Conservation (phyloP, 2,888 invertebrate genomes). For the Dryocosmus kuriphilus region DNA sequence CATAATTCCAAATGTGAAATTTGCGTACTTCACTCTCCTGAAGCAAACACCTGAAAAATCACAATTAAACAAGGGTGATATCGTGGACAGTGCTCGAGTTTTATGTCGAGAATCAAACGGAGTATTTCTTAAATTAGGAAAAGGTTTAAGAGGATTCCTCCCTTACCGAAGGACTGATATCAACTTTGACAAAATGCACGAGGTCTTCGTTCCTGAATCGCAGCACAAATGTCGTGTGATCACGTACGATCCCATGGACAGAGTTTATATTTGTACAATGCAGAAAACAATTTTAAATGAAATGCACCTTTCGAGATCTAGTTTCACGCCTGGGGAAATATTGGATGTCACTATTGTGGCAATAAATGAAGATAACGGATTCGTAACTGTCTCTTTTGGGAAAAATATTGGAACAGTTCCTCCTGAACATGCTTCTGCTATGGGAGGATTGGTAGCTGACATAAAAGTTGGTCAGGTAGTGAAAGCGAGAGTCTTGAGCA, state of each 20-base stretch:
- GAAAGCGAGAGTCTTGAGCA: conserved; percentile 80
- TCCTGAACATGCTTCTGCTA: conserved; percentile 65
- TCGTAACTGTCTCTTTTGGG: conserved; percentile 64
- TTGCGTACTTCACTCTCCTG: conserved; percentile 82
- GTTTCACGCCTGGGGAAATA: conserved; percentile 66
- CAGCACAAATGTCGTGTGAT: conserved; percentile 80
- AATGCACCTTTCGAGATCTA: conserved; percentile 78
- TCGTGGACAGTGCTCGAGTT: conserved; percentile 81
- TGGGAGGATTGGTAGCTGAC: conserved; percentile 77
- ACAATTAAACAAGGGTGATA: conserved; percentile 77
- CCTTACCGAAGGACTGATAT: conserved; percentile 67
- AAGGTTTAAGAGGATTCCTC: conserved; percentile 69
- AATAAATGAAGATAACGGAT: conserved; percentile 61
- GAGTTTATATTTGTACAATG: conserved; percentile 84
- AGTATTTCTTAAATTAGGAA: conserved; percentile 69
- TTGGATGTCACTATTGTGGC: conserved; percentile 63
- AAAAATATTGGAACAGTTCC: conserved; percentile 64
- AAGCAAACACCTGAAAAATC: conserved; percentile 76
- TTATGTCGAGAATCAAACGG: conserved; percentile 76
- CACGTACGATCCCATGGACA: conserved; percentile 83
- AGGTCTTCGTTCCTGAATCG: conserved; percentile 78
- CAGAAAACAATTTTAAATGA: conserved; percentile 80
- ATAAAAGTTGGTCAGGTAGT: conserved; percentile 80
- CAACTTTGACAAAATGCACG: conserved; percentile 74
- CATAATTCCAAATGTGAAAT: conserved; percentile 84